Base-by-base conservation (phyloP, 2,797 vertebrate genomes). In the Typhlichthys subterraneus region DNA sequence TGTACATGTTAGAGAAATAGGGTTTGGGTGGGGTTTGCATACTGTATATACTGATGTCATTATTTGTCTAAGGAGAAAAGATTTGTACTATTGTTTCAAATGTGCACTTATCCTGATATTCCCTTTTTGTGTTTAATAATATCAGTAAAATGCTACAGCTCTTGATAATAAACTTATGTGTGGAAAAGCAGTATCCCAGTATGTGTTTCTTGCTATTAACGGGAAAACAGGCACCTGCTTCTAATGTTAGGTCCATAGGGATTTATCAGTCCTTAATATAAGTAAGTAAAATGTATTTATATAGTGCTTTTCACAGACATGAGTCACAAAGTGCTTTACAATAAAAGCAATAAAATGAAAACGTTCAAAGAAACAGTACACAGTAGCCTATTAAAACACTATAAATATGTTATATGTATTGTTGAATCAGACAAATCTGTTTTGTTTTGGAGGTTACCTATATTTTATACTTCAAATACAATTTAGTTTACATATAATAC, bases 41-140 rank as follows among this genome's bases (percentile, higher is more conserved):
- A 81, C 70, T 91, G 90, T 92, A 92, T 85, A 90, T 91, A 89
- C 84, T 84, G 85, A 83, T 84, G 80, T 87, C 79, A 79, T 88
- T 83, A 85, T 85, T 89, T 79, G 85, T 88, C 78, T 75, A 70
- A 86, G 82, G 61, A 55, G 54, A 82, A 81, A 83, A 70, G 61
- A 84, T 84, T 83, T 87, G 85, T 86, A 86, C 77, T 81, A 78
- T 90, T 88, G 76, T 91, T 93, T 90, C 76, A 84, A 82, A 89
- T 80, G 86, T 89, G 87, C 87, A 84, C 86, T 91, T 87, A 87
- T 75, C 77, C 79, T 78, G 70, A 83, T 80, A 69, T 80, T 76
- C 79, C 67, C 31, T 68, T 68, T 82, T 75, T 62, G 83, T 88
- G 85, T 91, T 88, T 83, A 78, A 77, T 82, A 79, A 78, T 83